Percentiles rank a stretch among this genome's conserved stretches.
These are phyloP conservation scores for Clostera curtula DNA, from an alignment of 2,888 invertebrate species.

Conservation along the genomic window DNA sequence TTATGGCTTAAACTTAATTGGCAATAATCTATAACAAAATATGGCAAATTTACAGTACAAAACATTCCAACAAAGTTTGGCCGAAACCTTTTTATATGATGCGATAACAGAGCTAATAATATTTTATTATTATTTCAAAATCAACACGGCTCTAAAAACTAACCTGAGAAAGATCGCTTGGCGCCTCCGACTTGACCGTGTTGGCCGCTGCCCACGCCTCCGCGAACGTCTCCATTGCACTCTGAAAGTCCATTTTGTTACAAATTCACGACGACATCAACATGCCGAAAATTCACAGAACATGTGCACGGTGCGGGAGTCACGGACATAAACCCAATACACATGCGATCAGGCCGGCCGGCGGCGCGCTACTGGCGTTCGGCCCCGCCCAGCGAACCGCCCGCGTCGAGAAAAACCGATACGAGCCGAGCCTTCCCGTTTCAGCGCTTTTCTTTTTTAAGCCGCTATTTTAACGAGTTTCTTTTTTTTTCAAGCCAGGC, in stretches of 20 bases:
- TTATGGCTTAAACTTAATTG: too few relatives aligned
- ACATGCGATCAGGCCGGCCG: conserved; percentile 74
- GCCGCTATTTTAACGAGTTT: conserved; percentile 73
- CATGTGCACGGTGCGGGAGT: conserved; percentile 47
- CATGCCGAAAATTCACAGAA: conserved; percentile 65
- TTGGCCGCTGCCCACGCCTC: conserved; percentile 96
- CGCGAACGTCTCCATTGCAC: conserved; percentile 98
- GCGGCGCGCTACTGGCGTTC: conserved; percentile 76
- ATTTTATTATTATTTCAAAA: background rate
- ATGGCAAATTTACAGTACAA: too few relatives aligned
- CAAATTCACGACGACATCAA: conserved; percentile 67
- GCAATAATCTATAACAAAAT: too few relatives aligned
- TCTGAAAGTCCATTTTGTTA: conserved; percentile 94
- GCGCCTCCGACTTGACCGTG: conserved; percentile 77
- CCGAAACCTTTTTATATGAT: too few relatives aligned
- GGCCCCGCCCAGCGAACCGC: conserved; percentile 70
- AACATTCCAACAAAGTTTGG: too few relatives aligned
- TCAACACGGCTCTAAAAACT: conserved; percentile 26
- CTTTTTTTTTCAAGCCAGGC: conserved; percentile 56
- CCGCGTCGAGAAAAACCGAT: conserved; percentile 71
- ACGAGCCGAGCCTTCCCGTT: conserved; percentile 71
- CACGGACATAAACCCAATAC: conserved; percentile 26
- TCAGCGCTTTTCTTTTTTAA: conserved; percentile 76
- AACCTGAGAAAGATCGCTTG: conserved; percentile 80
- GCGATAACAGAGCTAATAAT: too few relatives aligned